A percentile compares a stretch with the other conserved stretches of the same genome.
phyloP scores from a whole-genome alignment of 2,113 vertebrate genomes.

The Tachuris rubrigastra region DNA sequence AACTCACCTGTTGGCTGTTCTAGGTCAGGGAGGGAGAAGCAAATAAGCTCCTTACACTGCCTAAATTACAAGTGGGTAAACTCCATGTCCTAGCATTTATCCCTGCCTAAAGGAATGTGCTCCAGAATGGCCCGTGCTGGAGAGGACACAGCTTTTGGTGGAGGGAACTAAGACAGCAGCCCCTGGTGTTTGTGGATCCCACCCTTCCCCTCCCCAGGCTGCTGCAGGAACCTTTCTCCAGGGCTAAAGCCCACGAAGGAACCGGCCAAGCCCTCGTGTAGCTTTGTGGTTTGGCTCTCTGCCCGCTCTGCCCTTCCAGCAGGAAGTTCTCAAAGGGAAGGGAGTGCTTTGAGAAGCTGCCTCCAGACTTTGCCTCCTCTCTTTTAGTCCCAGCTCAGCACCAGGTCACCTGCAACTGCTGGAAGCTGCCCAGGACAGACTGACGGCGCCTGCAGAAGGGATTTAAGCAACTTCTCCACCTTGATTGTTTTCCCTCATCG shows the following conservation, averaged over 20 bases:
- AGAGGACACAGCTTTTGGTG: background rate
- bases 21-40: background rate
- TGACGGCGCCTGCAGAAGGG: slow-evolving; percentile 19
- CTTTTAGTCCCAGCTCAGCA: slow-evolving; percentile 10
- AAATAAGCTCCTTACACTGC: background rate
- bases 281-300: slow-evolving; percentile 22
- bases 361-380: background rate
- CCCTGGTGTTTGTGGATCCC: background rate
- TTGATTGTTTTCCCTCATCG: slow-evolving; percentile 53
- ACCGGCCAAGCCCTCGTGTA: slow-evolving; percentile 7
- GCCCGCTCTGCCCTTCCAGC: slow-evolving; percentile 1
- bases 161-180: background rate
- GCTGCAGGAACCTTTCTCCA: background rate
- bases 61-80: background rate
- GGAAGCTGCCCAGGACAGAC: slow-evolving; percentile 15
- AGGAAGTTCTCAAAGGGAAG: slow-evolving; percentile 38
- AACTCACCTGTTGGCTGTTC: background rate
- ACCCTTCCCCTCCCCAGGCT: background rate
- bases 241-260: background rate
- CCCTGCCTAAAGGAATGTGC: background rate
- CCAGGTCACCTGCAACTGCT: background rate
- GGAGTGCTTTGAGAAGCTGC: background rate
- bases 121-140: background rate
- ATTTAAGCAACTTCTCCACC: slow-evolving; percentile 44
- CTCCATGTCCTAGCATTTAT: background rate